phyloP scores from a whole-genome alignment of 2,113 vertebrate genomes.

The Sphaerodactylus townsendi region DNA sequence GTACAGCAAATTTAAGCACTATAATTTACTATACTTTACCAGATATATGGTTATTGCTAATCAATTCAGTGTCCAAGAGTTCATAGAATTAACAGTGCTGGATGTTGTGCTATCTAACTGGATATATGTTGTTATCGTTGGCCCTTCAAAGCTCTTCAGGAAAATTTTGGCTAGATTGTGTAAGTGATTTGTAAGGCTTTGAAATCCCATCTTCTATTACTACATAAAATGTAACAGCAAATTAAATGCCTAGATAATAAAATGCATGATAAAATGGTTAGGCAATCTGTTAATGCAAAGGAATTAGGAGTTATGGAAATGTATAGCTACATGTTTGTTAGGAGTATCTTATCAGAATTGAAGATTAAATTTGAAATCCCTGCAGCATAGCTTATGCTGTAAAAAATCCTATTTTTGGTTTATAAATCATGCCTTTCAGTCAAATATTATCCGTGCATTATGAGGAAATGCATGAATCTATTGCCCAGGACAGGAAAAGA shows the following conservation, averaged over 20 bases:
- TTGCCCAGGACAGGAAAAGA: neutral
- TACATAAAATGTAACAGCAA: conserved; percentile 18
- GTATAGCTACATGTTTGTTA: neutral
- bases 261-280: neutral
- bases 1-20: neutral
- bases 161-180: neutral
- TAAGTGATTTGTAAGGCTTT: conserved; percentile 26
- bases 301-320: neutral
- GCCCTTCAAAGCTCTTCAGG: neutral
- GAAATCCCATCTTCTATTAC: neutral
- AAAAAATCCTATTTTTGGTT: conserved; percentile 18
- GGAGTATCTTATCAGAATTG: conserved; percentile 8
- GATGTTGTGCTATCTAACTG: neutral
- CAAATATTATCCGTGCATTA: neutral
- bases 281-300: conserved; percentile 15
- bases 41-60: neutral
- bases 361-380: conserved; percentile 21
- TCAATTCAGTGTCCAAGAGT: neutral
- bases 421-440: neutral
- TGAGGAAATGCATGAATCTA: neutral
- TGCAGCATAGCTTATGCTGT: neutral
- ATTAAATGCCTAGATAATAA: conserved; percentile 23
- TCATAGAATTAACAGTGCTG: neutral
- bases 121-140: neutral
- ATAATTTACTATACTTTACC: neutral